phyloP scores from a whole-genome alignment of 2,113 vertebrate genomes.

The Macquaria ambigua region DNA sequence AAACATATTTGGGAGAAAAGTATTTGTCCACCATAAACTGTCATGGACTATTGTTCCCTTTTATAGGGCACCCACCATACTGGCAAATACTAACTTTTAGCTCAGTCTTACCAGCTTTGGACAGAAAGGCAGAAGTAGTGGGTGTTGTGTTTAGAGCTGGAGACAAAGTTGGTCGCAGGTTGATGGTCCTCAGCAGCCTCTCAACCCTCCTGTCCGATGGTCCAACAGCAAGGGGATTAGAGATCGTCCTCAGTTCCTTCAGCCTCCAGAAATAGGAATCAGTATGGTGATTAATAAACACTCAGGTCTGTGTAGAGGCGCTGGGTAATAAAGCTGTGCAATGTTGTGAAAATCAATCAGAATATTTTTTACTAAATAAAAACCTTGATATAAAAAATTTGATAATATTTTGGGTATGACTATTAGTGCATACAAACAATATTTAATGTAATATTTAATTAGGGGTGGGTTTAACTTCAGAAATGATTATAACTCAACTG shows the following conservation, averaged over 20 bases:
- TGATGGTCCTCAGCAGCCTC: conserved; percentile 84
- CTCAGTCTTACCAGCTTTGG: conserved; percentile 84
- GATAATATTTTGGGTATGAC: not conserved
- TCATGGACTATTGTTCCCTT: not conserved
- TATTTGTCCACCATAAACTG: not conserved
- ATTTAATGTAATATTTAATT: not conserved
- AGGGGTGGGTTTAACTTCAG: not conserved
- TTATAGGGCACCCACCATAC: rapidly evolving
- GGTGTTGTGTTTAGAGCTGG: conserved; percentile 53
- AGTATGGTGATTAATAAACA: not conserved
- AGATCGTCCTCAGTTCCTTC: conserved; percentile 83
- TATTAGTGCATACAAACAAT: not conserved
- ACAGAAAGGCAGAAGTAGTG: conserved; percentile 73
- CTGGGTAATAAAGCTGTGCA: not conserved
- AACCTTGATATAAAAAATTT: not conserved
- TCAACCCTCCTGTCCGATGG: conserved; percentile 85
- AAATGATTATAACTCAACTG: not conserved
- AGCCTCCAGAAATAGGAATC: conserved; percentile 62
- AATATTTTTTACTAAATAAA: not conserved
- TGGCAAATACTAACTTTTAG: not conserved
- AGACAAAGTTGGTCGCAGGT: conserved; percentile 76
- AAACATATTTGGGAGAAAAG: not conserved
- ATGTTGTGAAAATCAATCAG: not conserved
- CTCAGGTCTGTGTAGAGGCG: not conserved
- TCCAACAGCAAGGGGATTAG: conserved; percentile 86